Percentiles rank a stretch among this genome's conserved stretches.
Conservation (phyloP, 1,140 invertebrate species). For the Vollenhovia emeryi region DNA sequence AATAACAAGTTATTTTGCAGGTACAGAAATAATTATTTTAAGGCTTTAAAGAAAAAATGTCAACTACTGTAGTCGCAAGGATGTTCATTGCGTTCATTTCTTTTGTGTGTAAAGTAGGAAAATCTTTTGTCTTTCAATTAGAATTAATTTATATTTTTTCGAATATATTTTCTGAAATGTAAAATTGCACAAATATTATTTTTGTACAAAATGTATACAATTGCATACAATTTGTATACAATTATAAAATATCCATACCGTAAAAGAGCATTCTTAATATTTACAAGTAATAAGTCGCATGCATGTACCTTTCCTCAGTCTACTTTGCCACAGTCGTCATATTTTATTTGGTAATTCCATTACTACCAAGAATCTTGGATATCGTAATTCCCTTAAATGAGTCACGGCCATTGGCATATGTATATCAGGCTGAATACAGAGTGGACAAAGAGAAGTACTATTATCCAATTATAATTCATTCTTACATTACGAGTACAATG, state of each 20-base stretch:
- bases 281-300: no score
- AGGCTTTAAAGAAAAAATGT: background rate
- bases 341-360: constrained; percentile 29
- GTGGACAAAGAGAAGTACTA: constrained; percentile 60
- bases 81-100: background rate
- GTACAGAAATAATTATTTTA: background rate
- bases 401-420: constrained; percentile 29
- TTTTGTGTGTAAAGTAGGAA: background rate
- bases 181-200: background rate
- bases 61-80: background rate
- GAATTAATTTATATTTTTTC: no score
- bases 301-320: no score
- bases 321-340: background rate
- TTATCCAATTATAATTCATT: constrained; percentile 36
- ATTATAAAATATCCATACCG: no score
- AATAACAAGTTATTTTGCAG: constrained; percentile 16
- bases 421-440: constrained; percentile 43
- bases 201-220: no score
- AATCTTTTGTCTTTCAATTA: background rate
- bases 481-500: background rate
- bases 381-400: constrained; percentile 50
- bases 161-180: background rate
- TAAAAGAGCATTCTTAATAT: no score
- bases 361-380: constrained; percentile 47
- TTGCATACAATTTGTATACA: no score